Percentiles rank a stretch among this genome's conserved stretches.
phyloP scores from a whole-genome alignment of 2,888 invertebrate genomes.

The Lasius platythorax region DNA sequence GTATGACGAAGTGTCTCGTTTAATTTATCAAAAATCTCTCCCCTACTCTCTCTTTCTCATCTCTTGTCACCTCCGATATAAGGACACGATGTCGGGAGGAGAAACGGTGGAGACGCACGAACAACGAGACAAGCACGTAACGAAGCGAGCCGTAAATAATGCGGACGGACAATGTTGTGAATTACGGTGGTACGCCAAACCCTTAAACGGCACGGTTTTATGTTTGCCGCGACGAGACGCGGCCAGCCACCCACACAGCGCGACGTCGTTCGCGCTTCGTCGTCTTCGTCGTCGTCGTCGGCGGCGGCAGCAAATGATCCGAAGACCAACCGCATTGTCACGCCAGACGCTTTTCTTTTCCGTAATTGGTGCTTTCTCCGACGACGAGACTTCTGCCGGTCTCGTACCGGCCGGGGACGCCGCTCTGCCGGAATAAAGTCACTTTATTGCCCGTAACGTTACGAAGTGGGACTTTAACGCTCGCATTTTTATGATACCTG shows the following conservation, averaged over 20 bases:
- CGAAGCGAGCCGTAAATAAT: conserved; percentile 83
- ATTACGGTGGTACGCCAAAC: conserved; percentile 81
- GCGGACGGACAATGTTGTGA: conserved; percentile 83
- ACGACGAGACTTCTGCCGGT: neutral
- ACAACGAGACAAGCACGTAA: conserved; percentile 67
- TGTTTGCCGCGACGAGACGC: conserved; percentile 78
- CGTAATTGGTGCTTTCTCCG: conserved; percentile 70
- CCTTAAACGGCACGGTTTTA: conserved; percentile 84
- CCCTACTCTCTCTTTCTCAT: neutral
- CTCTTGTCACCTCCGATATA: neutral
- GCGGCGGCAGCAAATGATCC: conserved; percentile 62
- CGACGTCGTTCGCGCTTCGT: conserved; percentile 72
- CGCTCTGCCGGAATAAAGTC: conserved; percentile 48
- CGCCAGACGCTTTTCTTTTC: conserved; percentile 70
- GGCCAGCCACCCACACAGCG: conserved; percentile 82
- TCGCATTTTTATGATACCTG: conserved; percentile 20
- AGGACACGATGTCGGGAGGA: conserved; percentile 12
- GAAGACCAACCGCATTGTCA: conserved; percentile 72
- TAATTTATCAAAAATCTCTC: conserved; percentile 31
- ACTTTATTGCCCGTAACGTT: conserved; percentile 46
- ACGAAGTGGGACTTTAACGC: conserved; percentile 37
- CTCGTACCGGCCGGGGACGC: neutral
- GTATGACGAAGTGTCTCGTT: conserved; percentile 59
- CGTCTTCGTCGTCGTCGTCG: conserved; percentile 67
- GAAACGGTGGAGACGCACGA: neutral